Base-by-base conservation (phyloP, 2,113 vertebrate genomes). In the Gobio gobio region DNA sequence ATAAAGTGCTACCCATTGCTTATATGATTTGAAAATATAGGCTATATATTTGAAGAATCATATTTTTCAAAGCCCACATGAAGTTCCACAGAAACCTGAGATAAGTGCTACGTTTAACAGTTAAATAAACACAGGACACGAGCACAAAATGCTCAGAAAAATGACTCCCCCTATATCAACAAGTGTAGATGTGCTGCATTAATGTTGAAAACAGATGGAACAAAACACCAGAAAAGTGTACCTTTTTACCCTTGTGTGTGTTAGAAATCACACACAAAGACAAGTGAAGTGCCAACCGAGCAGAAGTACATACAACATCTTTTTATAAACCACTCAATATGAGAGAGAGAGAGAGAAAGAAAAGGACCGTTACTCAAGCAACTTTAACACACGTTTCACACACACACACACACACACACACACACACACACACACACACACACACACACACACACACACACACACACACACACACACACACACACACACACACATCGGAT, bases 281-380 rank as follows among this genome's bases (percentile, higher is more conserved):
- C 26, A 76, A 36, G 54, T 59, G 14, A 40, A 40, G 1, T 43
- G 10, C 5, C 10, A 40, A 24, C 36, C n/a, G 2, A 45, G 3
- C 74, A 14, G 3, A 61, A 78, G 54, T 20, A 56, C 1, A 51
- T 51, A 40, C 13, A 26, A 70, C 26, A 33, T n/a, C 29, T 83
- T 59, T 83, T 84, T 76, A 75, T 85, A 82, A 84, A 77, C 16
- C 45, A 29, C 33, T 63, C 36, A 45, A 51, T 54, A 68, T 70
- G 29, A 4, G 13, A n/a, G 68, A 40, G 47, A 9, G 64, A 14
- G n/a, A n/a, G n/a, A n/a, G n/a, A n/a, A n/a, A n/a, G n/a, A n/a
- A n/a, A n/a, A 9, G 68, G 10, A 45, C 72, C 75, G 75, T 72
- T 70, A 72, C 4, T 51, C 49, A n/a, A 3, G 6, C 68, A 73